Base-by-base conservation (phyloP, 2,797 vertebrate species). In the Tinamus major region DNA sequence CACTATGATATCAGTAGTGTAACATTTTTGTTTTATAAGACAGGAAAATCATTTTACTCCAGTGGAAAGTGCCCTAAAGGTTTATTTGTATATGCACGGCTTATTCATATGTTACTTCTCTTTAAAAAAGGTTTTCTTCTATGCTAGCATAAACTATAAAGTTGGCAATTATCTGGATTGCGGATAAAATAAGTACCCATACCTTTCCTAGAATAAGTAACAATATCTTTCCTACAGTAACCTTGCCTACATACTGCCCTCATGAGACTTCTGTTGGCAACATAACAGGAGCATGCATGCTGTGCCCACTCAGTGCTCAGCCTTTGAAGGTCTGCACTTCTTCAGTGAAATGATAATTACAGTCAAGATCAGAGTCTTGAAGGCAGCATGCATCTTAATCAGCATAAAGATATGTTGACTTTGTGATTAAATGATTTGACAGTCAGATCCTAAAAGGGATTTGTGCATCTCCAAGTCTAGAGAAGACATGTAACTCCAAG, bases 341-440 rank as follows among this genome's bases (percentile, higher is more conserved):
- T 82, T 33, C 69, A 85, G 4, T 41, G 39, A 79, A 85, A 74
- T 23, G 1, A 80, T 27, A 64, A 68, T 37, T n/a, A 76, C 41
- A 49, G 33, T 29, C 21, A 87, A 55, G 62, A 78, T 4, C 23
- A 49, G 48, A 49, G 48, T 49, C 48, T 49, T 49, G 48, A 49
- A 49, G 21, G 48, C 48, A 49, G 29, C 9, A 58, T 7, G 29
- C 15, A 71, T 37, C 48, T 29, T 42, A 46, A 90, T 35, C 64
- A 76, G n/a, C 13, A 49, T 26, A 78, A 65, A 93, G 76, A 62
- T 65, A 63, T 26, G 33, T 31, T 4, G 4, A 18, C 29, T 80
- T 92, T 37, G n/a, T 37, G 69, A 89, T 82, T 71, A 90, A 90
- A 87, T 39, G 46, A 80, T 75, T 71, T 78, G 55, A 42, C 48